Percentiles rank a stretch among this genome's conserved stretches.
Evolutionary conservation across 2,888 invertebrate genomes (phyloP).

Genomic region (Nomada flava): DNA sequence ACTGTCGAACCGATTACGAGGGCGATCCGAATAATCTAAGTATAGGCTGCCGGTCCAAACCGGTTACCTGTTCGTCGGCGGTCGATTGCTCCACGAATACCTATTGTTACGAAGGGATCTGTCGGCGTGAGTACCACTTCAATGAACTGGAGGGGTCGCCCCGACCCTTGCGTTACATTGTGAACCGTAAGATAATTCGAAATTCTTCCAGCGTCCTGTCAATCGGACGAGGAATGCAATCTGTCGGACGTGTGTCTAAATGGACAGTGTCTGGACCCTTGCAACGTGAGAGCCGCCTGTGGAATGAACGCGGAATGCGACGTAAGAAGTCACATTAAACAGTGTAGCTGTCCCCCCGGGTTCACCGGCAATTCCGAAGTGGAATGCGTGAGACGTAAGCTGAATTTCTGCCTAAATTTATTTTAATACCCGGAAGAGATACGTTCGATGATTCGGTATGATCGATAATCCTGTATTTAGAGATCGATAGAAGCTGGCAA

Average conservation of each 20-base stretch:
- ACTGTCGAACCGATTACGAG: slow-evolving; percentile 91
- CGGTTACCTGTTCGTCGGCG: slow-evolving; percentile 89
- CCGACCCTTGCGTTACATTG: not conserved
- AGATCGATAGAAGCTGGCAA: no score
- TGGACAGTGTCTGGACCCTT: slow-evolving; percentile 93
- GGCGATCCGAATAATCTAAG: slow-evolving; percentile 90
- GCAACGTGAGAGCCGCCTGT: slow-evolving; percentile 90
- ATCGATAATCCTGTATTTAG: no score
- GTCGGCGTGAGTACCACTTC: slow-evolving; percentile 89
- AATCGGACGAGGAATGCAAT: slow-evolving; percentile 92
- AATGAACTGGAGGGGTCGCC: not conserved
- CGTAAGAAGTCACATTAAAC: slow-evolving; percentile 89
- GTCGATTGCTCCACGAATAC: slow-evolving; percentile 91
- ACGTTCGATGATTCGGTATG: not conserved
- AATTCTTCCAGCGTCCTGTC: slow-evolving; percentile 88
- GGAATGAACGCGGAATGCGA: slow-evolving; percentile 93
- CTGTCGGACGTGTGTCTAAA: slow-evolving; percentile 91
- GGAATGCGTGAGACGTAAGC: slow-evolving; percentile 93
- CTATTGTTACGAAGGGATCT: slow-evolving; percentile 92
- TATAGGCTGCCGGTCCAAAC: slow-evolving; percentile 91
- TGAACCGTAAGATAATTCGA: not conserved
- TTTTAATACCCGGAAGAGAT: not conserved
- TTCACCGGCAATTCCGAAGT: slow-evolving; percentile 94
- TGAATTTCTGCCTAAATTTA: not conserved
- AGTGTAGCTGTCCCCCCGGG: slow-evolving; percentile 93